Conservation (phyloP, 2,888 invertebrate genomes). For the Anoplius nigerrimus region DNA sequence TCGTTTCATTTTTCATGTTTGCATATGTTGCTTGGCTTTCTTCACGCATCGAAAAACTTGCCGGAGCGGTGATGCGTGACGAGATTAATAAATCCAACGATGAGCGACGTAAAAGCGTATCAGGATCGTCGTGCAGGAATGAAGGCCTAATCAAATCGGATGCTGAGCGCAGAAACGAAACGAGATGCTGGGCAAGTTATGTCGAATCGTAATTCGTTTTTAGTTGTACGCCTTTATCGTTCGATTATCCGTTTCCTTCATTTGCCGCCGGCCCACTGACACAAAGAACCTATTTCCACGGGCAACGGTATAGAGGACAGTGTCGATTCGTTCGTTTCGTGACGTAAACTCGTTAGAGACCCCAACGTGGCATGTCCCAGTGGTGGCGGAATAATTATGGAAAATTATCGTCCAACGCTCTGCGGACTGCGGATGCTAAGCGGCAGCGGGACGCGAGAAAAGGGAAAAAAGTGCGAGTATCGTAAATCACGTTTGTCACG, state of each 20-base stretch:
- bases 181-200: too few species aligned
- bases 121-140: slow-evolving; percentile 15
- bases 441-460: not conserved
- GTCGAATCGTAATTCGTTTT: too few species aligned
- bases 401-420: slow-evolving; percentile 49
- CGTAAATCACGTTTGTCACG: slow-evolving; percentile 33
- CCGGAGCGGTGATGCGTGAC: slow-evolving; percentile 62
- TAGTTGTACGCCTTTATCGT: too few species aligned
- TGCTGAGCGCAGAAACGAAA: not conserved
- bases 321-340: slow-evolving; percentile 49
- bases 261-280: slow-evolving; percentile 44
- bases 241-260: not conserved
- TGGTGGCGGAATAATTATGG: slow-evolving; percentile 51
- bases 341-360: slow-evolving; percentile 48
- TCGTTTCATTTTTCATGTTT: not conserved
- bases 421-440: slow-evolving; percentile 34
- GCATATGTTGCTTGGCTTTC: slow-evolving; percentile 28
- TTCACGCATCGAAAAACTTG: slow-evolving; percentile 22
- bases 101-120: slow-evolving; percentile 40
- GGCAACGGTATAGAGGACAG: slow-evolving; percentile 35
- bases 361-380: slow-evolving; percentile 48
- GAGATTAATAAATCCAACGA: slow-evolving; percentile 62
- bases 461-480: slow-evolving; percentile 10
- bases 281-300: slow-evolving; percentile 40
- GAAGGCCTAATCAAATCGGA: not conserved